A percentile compares a stretch with the other conserved stretches of the same genome.
Conservation (phyloP, 1,140 invertebrate species). For the Ips nitidus region DNA sequence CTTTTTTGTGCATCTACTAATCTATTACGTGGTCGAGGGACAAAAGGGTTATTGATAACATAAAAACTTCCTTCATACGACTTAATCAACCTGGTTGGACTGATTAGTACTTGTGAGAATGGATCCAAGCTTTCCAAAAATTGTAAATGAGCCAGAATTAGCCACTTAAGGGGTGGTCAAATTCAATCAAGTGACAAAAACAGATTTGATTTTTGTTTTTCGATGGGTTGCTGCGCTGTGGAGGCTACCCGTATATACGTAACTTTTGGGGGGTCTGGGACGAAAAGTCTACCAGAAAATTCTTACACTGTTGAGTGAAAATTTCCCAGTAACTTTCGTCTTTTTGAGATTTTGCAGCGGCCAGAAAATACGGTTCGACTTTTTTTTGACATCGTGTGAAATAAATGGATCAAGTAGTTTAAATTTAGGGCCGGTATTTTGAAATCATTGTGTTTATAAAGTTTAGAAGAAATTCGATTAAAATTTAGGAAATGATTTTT, state of each 20-base stretch:
- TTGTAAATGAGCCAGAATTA: too few species aligned
- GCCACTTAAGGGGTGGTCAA: too few species aligned
- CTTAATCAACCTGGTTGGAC: not conserved
- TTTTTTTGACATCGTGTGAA: constrained; percentile 47
- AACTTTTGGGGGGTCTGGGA: constrained; percentile 36
- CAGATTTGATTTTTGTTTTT: not conserved
- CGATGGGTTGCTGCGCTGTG: constrained; percentile 30
- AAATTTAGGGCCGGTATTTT: not conserved
- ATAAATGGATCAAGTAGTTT: constrained; percentile 49
- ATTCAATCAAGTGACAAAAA: too few species aligned
- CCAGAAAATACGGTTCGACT: constrained; percentile 26
- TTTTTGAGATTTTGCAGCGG: constrained; percentile 26
- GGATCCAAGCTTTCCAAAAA: constrained; percentile 1
- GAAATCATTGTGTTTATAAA: not conserved
- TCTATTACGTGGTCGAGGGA: not conserved
- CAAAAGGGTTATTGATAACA: not conserved
- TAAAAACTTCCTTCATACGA: not conserved
- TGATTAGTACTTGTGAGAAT: not conserved
- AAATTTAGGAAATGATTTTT: too few species aligned
- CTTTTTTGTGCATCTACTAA: not conserved
- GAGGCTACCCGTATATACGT: constrained; percentile 29
- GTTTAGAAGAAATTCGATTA: too few species aligned
- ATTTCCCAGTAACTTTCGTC: not conserved
- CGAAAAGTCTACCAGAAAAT: constrained; percentile 19
- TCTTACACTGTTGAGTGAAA: not conserved